Base-by-base conservation (phyloP, 2,888 invertebrate genomes). In the Malthinus seriepunctatus region DNA sequence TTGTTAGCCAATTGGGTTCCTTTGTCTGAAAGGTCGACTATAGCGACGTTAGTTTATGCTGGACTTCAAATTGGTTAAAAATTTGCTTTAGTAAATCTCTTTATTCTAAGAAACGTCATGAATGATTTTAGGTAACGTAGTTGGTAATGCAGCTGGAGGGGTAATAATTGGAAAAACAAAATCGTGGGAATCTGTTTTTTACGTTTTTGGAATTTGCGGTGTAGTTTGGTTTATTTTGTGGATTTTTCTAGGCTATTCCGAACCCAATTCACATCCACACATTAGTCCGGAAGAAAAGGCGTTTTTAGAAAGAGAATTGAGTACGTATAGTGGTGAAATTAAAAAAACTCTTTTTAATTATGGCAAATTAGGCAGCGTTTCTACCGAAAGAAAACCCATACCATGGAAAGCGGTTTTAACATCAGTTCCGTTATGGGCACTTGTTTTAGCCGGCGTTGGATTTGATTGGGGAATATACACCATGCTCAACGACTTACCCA, bases 381-480 rank as follows among this genome's bases (percentile, higher is more conserved):
- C 51, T 2, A 51, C 23, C 9, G 34, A 44, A 33, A 42, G 39
- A 31, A 51, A 33, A 8, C 72, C 85, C 4, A 84, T 91, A 1
- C 93, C 93, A 0, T 92, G 91, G 91, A 82, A 80, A 50, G 79
- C 84, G 9, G 86, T 90, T 8, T 75, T 90, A 31, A 86, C 81
- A 0, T 91, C 91, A 0, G 79, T 82, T 2, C 85, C 92, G 0
- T 91, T 93, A 76, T 82, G 86, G 74, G 89, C 91, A 0, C 91
- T 93, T 68, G 77, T 91, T 47, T 81, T 91, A 8, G 83, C 90
- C 0, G 92, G 93, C 75, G 83, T 86, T 1, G 91, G 90, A 78
- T 89, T 85, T 71, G 91, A 92, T 77, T 90, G 88, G 83, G 92
- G 91, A 59, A 92, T 90, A 89, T 93, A 92, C 76, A 91, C 91